phyloP scores from a whole-genome alignment of 2,888 invertebrate species.

The Sinelater perroti region DNA sequence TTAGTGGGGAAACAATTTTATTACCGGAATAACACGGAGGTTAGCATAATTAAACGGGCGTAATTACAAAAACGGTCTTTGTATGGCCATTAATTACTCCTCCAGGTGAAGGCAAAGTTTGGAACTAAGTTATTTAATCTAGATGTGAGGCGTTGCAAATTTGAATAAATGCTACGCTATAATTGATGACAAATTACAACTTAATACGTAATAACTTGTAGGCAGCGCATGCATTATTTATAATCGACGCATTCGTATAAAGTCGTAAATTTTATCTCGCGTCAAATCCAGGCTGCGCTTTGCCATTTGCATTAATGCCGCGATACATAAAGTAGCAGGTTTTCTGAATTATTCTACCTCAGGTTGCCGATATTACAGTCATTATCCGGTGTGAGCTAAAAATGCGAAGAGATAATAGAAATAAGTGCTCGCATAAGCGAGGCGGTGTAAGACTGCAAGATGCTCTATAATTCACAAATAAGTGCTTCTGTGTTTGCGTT shows the following conservation, averaged over 20 bases:
- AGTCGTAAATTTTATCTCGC: constrained; percentile 37
- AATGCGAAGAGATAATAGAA: constrained; percentile 39
- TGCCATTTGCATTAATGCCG: constrained; percentile 40
- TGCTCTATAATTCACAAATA: constrained; percentile 41
- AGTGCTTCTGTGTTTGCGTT: constrained; percentile 33
- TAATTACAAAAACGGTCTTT: neutral
- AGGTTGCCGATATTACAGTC: constrained; percentile 40
- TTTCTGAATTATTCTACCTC: constrained; percentile 39
- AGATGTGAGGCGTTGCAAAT: constrained; percentile 15
- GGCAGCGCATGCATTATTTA: constrained; percentile 25
- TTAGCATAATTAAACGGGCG: constrained; percentile 13
- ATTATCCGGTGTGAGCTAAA: constrained; percentile 38
- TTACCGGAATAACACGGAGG: constrained; percentile 11
- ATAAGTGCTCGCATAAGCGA: constrained; percentile 37
- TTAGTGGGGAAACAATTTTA: neutral
- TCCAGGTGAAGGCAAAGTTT: constrained; percentile 22
- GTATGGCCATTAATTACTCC: constrained; percentile 2
- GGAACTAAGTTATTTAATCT: constrained; percentile 18
- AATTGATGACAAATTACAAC: constrained; percentile 42
- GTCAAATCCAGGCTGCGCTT: constrained; percentile 37
- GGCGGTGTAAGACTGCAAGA: constrained; percentile 37
- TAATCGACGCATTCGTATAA: constrained; percentile 27
- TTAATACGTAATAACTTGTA: constrained; percentile 35
- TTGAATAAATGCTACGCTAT: constrained; percentile 36
- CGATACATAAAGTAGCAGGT: constrained; percentile 41